Percentiles rank a stretch among this genome's conserved stretches.
These are phyloP conservation scores for Ornithoptera alexandrae DNA, from an alignment of 2,888 invertebrate genomes.

Conservation along the genomic window DNA sequence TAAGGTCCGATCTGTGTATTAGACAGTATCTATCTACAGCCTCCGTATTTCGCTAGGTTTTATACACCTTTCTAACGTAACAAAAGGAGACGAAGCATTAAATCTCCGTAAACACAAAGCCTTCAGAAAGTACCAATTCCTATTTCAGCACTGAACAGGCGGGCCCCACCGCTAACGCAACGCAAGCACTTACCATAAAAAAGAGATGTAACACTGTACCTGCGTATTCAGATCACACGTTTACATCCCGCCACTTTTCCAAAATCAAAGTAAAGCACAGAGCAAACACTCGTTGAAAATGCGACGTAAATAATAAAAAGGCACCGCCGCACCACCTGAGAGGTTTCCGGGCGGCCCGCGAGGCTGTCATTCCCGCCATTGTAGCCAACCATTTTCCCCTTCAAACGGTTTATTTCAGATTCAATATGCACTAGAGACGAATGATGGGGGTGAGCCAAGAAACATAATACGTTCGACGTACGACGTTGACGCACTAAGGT, in stretches of 20 bases:
- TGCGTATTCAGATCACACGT: constrained; percentile 73
- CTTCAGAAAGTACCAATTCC: constrained; percentile 28
- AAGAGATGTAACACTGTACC: constrained; percentile 45
- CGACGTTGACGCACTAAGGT: constrained; percentile 47
- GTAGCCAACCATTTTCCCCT: constrained; percentile 62
- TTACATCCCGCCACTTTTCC: constrained; percentile 68
- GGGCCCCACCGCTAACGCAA: constrained; percentile 42
- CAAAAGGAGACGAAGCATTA: constrained; percentile 18
- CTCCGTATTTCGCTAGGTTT: too few species aligned
- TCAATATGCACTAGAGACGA: constrained; percentile 74
- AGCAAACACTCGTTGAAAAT: constrained; percentile 79
- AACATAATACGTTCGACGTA: constrained; percentile 60
- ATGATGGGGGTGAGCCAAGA: constrained; percentile 49
- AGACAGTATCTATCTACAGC: too few species aligned
- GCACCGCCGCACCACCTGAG: constrained; percentile 54
- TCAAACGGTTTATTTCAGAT: constrained; percentile 70
- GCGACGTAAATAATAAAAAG: constrained; percentile 79
- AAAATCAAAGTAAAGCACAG: constrained; percentile 76
- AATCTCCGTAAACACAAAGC: constrained; percentile 25
- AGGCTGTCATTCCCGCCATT: constrained; percentile 67
- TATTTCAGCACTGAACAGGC: constrained; percentile 39
- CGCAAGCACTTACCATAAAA: constrained; percentile 64
- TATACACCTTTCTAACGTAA: background rate
- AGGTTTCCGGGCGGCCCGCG: constrained; percentile 47
- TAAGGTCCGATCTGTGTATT: too few species aligned